Percentiles rank a stretch among this genome's conserved stretches.
These are phyloP conservation scores for Gymnogyps californianus DNA, from an alignment of 2,113 vertebrate genomes.

Conservation along the genomic window DNA sequence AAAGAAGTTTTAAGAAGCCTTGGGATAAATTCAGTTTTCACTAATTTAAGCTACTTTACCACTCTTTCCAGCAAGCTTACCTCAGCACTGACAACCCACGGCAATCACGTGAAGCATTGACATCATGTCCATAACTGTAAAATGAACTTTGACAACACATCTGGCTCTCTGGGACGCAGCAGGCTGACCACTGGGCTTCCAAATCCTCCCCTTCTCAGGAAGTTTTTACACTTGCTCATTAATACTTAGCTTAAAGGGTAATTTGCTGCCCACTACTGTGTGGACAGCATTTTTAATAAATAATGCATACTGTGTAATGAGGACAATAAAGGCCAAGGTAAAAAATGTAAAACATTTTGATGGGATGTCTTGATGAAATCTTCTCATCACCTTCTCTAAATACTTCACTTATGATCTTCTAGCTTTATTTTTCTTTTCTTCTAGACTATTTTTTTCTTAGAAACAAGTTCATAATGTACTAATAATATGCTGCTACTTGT, in stretches of 20 bases:
- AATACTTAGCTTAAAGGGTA: slow-evolving; percentile 63
- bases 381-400: slow-evolving; percentile 55
- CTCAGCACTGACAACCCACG: neutral
- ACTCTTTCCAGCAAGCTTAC: neutral
- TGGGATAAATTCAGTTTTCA: neutral
- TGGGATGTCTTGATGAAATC: slow-evolving; percentile 51
- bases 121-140: neutral
- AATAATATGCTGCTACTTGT: neutral
- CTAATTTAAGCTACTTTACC: neutral
- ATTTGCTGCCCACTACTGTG: slow-evolving; percentile 49
- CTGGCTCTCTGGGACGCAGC: neutral
- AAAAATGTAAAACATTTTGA: slow-evolving; percentile 70
- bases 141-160: neutral
- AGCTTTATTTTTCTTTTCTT: neutral
- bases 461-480: neutral
- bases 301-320: slow-evolving; percentile 64
- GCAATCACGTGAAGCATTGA: neutral
- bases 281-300: slow-evolving; percentile 66
- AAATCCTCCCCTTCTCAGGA: neutral
- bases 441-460: neutral
- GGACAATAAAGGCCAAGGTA: slow-evolving; percentile 63
- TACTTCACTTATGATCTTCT: slow-evolving; percentile 46
- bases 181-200: neutral
- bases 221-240: slow-evolving; percentile 37
- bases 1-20: neutral